Percentiles rank a stretch among this genome's conserved stretches.
phyloP scores from a whole-genome alignment of 1,140 invertebrate genomes.

The Parasteatoda tepidariorum region DNA sequence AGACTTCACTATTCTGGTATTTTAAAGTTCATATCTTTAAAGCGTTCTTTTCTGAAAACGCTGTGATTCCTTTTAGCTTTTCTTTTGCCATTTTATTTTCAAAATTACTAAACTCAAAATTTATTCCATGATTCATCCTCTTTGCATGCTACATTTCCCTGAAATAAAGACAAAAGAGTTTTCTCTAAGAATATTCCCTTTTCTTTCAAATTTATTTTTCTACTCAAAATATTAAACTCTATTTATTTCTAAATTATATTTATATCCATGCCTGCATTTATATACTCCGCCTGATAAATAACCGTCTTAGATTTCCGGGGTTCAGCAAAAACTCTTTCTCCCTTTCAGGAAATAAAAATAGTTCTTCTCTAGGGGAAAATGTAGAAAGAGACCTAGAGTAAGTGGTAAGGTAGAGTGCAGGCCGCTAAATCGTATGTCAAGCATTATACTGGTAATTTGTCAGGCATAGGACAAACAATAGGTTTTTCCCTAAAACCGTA shows the following conservation, averaged over 20 bases:
- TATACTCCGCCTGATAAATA: constrained; percentile 29
- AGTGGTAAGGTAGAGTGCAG: neutral
- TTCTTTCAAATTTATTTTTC: neutral
- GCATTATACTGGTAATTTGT: constrained; percentile 44
- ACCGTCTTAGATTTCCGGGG: neutral
- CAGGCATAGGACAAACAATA: constrained; percentile 16
- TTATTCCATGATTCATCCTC: too few species aligned
- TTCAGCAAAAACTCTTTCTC: neutral
- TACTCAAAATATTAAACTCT: neutral
- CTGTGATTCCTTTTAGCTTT: too few species aligned
- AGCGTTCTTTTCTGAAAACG: too few species aligned
- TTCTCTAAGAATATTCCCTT: too few species aligned
- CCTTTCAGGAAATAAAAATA: neutral
- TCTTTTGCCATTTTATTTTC: too few species aligned
- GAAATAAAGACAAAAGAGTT: too few species aligned
- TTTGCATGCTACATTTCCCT: too few species aligned
- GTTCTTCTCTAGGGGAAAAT: neutral
- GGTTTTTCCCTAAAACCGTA: neutral
- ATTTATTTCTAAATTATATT: neutral
- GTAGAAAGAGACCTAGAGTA: neutral
- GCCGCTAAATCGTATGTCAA: constrained; percentile 24
- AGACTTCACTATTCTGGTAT: too few species aligned
- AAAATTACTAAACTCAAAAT: too few species aligned
- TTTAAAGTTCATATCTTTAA: too few species aligned
- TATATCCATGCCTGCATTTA: neutral